These are phyloP conservation scores for Physocephala rufipes DNA, from an alignment of 2,888 invertebrate genomes.

Conservation along the genomic window DNA sequence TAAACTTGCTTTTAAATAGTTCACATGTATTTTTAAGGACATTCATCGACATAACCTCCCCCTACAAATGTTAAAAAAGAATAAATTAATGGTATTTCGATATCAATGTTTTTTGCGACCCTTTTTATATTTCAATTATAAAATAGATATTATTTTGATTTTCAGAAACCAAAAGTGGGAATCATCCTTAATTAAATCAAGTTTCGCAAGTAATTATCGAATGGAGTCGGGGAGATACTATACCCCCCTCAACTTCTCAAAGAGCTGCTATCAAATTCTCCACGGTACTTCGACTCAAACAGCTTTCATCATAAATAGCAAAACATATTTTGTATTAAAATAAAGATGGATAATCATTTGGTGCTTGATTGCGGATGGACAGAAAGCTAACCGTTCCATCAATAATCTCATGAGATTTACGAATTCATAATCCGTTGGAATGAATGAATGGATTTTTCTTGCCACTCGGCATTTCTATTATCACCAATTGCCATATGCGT, in stretches of 20 bases:
- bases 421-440: neutral
- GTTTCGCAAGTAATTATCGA: no score
- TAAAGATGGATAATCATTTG: conserved; percentile 24
- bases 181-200: no score
- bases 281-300: neutral
- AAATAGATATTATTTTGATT: no score
- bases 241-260: neutral
- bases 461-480: conserved; percentile 1
- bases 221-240: no score
- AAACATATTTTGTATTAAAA: conserved; percentile 31
- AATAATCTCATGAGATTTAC: conserved; percentile 31
- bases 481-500: conserved; percentile 49
- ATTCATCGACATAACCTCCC: no score
- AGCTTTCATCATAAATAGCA: neutral
- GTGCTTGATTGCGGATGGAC: neutral
- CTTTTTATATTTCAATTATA: no score
- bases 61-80: no score
- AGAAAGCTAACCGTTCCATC: neutral
- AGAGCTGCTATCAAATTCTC: neutral
- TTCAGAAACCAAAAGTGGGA: no score
- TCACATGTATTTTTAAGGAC: no score
- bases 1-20: no score
- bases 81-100: no score
- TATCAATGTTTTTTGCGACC: no score
- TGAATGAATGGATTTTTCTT: neutral